A percentile compares a stretch with the other conserved stretches of the same genome.
Conservation (phyloP, 2,888 invertebrate genomes). For the Ectemnius cavifrons region DNA sequence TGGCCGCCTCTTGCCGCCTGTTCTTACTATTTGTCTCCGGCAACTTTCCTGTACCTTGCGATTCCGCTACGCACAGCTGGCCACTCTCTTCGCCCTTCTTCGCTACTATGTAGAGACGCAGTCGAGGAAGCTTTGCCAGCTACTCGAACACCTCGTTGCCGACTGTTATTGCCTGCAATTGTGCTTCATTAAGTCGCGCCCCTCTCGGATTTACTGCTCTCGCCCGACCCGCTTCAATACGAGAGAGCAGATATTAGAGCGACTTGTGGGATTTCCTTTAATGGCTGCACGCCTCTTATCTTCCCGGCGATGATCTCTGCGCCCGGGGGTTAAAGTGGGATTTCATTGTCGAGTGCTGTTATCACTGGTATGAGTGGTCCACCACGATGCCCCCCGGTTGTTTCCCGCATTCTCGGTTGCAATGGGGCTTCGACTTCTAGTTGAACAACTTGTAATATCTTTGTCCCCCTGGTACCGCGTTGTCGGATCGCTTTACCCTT, state of each 20-base stretch:
- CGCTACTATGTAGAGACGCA: neutral
- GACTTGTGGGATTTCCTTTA: conserved; percentile 7
- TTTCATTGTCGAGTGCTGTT: neutral
- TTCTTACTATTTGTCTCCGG: conserved; percentile 2
- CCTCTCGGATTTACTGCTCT: conserved; percentile 4
- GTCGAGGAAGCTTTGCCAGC: neutral
- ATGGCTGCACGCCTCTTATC: neutral
- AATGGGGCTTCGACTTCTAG: neutral
- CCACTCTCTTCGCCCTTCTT: neutral
- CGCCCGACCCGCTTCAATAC: neutral
- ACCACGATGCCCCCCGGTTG: neutral
- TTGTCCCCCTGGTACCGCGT: neutral
- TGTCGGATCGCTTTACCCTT: neutral
- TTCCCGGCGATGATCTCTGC: neutral
- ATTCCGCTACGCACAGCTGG: neutral
- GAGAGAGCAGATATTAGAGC: neutral
- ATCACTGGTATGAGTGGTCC: neutral
- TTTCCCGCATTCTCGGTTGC: neutral
- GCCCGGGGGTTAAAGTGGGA: neutral
- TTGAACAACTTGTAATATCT: too few relatives aligned
- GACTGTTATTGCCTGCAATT: conserved; percentile 6
- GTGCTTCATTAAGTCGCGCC: conserved; percentile 20
- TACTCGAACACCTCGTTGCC: too few relatives aligned
- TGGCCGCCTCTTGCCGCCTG: conserved; percentile 42
- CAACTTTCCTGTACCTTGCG: neutral